Percentiles rank a stretch among this genome's conserved stretches.
Conservation (phyloP, 2,113 vertebrate species). For the Sitta europaea region DNA sequence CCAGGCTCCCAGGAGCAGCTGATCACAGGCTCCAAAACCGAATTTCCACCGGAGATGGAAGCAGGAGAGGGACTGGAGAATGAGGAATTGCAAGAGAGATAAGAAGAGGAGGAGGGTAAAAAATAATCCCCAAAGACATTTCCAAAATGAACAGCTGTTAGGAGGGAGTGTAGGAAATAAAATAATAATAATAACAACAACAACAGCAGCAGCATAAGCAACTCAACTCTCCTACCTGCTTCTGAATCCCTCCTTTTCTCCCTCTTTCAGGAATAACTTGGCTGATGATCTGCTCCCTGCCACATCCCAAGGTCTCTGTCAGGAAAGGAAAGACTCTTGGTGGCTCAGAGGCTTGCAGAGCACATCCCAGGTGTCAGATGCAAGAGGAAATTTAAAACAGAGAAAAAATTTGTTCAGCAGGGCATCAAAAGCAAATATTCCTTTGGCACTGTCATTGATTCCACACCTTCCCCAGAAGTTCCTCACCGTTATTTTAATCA, state of each 20-base stretch:
- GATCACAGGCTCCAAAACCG: neutral
- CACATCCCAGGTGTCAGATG: neutral
- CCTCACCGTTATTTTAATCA: neutral
- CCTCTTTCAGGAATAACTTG: neutral
- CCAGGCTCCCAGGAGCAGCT: neutral
- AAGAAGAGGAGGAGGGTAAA: neutral
- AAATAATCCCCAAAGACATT: neutral
- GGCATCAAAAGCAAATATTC: constrained; percentile 9
- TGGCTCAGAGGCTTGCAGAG: neutral
- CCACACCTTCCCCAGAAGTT: neutral
- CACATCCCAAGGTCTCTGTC: neutral
- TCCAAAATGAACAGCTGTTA: neutral
- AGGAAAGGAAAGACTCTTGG: neutral
- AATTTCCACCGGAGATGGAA: neutral
- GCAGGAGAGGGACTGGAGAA: neutral
- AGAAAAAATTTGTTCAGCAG: neutral
- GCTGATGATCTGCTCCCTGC: neutral
- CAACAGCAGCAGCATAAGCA: neutral
- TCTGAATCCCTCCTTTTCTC: neutral
- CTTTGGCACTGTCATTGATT: neutral
- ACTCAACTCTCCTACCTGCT: accelerated
- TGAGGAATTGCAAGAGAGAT: neutral
- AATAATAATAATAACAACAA: neutral
- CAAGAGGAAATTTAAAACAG: neutral
- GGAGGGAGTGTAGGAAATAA: neutral